Evolutionary conservation across 2,797 vertebrate species (phyloP).

Genomic region (Tadarida brasiliensis): DNA sequence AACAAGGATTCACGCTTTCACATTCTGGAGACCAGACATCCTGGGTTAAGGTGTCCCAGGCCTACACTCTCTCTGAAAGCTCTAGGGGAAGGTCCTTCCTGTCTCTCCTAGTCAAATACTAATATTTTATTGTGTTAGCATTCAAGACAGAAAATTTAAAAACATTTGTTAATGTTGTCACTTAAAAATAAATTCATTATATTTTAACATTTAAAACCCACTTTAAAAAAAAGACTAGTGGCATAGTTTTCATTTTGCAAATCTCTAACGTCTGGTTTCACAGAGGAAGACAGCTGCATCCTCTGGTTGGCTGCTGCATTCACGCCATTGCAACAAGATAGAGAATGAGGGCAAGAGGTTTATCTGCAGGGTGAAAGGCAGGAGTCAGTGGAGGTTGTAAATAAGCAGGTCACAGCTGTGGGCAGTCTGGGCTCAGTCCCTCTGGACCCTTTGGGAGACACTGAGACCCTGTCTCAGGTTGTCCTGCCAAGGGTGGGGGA

Average conservation of each 20-base stretch:
- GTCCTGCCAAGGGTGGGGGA: fast-evolving
- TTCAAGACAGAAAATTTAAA: neutral
- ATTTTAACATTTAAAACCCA: no score
- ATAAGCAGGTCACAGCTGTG: fast-evolving
- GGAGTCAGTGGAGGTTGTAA: neutral
- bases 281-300: neutral
- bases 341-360: neutral
- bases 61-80: neutral
- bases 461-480: neutral
- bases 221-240: neutral
- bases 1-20: neutral
- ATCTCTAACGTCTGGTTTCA: neutral
- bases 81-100: neutral
- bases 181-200: neutral
- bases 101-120: neutral
- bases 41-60: no score
- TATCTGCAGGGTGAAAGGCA: neutral
- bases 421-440: neutral
- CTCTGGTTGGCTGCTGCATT: neutral
- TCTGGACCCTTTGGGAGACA: neutral
- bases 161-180: neutral
- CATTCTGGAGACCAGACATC: neutral
- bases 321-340: no score
- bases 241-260: neutral
- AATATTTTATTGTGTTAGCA: neutral